Evolutionary conservation across 2,888 invertebrate genomes (phyloP).

Genomic region (Phoenoteleia sp.): DNA sequence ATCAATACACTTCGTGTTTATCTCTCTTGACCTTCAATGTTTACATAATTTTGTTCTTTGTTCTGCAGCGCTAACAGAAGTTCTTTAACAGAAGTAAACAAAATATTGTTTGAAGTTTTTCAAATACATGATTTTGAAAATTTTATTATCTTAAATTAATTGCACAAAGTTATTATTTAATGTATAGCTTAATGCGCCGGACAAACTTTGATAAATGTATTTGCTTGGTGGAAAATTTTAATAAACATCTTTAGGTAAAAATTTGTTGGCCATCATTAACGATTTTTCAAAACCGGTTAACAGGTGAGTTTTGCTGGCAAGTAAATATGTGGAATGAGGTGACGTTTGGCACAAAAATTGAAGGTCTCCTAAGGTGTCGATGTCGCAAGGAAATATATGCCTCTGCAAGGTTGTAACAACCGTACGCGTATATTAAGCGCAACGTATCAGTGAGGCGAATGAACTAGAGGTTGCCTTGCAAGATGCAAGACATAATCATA

Average conservation of each 20-base stretch:
- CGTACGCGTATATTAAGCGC: constrained; percentile 60
- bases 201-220: no score
- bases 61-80: no score
- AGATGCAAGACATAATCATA: constrained; percentile 65
- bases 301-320: neutral
- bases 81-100: no score
- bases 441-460: constrained; percentile 64
- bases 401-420: constrained; percentile 44
- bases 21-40: no score
- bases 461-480: constrained; percentile 67
- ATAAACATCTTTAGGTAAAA: neutral
- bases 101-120: no score
- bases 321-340: constrained; percentile 8
- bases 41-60: no score
- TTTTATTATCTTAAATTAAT: no score
- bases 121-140: no score
- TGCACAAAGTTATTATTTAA: no score
- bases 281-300: constrained; percentile 22
- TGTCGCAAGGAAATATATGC: constrained; percentile 37
- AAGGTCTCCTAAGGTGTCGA: constrained; percentile 20
- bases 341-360: constrained; percentile 29
- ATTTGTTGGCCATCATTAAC: neutral
- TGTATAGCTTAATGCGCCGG: no score
- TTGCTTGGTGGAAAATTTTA: no score
- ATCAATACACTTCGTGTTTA: no score